Evolutionary conservation across 2,113 vertebrate species (phyloP).

Genomic region (Numida meleagris): DNA sequence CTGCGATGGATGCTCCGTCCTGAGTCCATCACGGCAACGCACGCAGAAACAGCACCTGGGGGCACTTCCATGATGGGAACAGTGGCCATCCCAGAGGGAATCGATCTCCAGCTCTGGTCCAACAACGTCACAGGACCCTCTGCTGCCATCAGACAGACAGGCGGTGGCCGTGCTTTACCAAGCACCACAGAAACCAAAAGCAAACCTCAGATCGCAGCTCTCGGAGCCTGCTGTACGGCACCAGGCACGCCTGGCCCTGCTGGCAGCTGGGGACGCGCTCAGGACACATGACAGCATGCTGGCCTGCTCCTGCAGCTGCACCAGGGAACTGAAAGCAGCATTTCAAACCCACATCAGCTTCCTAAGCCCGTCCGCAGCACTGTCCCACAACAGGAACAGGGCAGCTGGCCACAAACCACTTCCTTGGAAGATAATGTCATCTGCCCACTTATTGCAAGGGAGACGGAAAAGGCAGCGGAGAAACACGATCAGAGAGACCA

Average conservation of each 20-base stretch:
- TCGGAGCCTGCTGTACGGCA: background rate
- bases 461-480: background rate
- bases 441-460: background rate
- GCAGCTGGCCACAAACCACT: background rate
- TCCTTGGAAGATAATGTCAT: background rate
- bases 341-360: background rate
- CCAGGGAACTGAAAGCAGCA: background rate
- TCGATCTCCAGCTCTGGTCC: background rate
- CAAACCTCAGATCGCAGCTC: fast-evolving
- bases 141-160: background rate
- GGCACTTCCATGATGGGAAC: background rate
- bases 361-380: background rate
- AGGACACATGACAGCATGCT: fast-evolving
- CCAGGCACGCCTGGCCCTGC: fast-evolving
- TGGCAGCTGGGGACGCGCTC: background rate
- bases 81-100: background rate
- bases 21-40: background rate
- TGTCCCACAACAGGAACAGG: fast-evolving
- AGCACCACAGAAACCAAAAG: background rate
- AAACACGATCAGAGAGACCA: background rate
- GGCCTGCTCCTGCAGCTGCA: background rate
- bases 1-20: background rate
- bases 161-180: too few species aligned
- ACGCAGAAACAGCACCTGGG: background rate
- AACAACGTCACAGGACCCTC: background rate